A percentile compares a stretch with the other conserved stretches of the same genome.
Conservation (phyloP, 2,797 vertebrate genomes). For the Acanthopagrus latus region DNA sequence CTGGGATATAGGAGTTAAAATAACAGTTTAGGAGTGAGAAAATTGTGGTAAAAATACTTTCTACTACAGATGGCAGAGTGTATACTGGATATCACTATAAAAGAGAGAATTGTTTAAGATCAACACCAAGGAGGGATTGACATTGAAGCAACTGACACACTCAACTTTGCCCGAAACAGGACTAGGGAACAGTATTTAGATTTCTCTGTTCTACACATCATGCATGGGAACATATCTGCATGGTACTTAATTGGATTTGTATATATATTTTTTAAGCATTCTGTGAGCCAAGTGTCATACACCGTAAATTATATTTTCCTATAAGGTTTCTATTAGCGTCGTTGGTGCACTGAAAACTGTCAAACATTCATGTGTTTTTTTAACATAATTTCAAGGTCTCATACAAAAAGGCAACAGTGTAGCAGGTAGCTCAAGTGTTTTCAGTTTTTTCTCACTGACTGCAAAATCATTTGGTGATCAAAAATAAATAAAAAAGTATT, state of each 20-base stretch:
- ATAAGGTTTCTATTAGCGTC: conserved; percentile 64
- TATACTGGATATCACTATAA: conserved; percentile 49
- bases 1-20: conserved; percentile 39
- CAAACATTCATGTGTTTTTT: conserved; percentile 49
- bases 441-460: conserved; percentile 25
- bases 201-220: conserved; percentile 55
- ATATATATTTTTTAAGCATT: conserved; percentile 30
- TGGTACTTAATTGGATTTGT: conserved; percentile 33
- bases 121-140: conserved; percentile 57
- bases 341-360: conserved; percentile 47
- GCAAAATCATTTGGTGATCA: conserved; percentile 23
- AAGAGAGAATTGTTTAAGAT: conserved; percentile 42
- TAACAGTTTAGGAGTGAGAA: conserved; percentile 49
- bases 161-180: conserved; percentile 39
- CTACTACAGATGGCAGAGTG: conserved; percentile 54
- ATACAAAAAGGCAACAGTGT: conserved; percentile 45
- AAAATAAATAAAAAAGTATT: conserved; percentile 11
- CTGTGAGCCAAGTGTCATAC: conserved; percentile 44
- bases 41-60: conserved; percentile 32
- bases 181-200: conserved; percentile 29
- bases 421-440: conserved; percentile 33
- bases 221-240: conserved; percentile 59
- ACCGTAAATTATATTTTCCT: conserved; percentile 32
- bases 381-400: conserved; percentile 37
- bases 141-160: conserved; percentile 53